Percentiles rank a stretch among this genome's conserved stretches.
Evolutionary conservation across 2,888 invertebrate species (phyloP).

Genomic region (Anoncus sp.): DNA sequence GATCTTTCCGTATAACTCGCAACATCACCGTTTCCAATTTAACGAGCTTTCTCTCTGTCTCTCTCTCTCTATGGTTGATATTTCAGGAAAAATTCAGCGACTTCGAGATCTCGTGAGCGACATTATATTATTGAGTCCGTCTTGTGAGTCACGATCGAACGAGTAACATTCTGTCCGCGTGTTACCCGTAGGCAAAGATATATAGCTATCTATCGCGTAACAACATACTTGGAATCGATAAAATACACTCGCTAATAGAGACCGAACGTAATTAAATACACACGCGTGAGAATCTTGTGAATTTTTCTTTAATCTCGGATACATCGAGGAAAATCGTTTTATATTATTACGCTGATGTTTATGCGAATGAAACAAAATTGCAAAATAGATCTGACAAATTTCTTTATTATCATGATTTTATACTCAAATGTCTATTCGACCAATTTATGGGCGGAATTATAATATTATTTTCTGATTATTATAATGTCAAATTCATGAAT

Average conservation of each 20-base stretch:
- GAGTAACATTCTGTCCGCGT: constrained; percentile 23
- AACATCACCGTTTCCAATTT: constrained; percentile 39
- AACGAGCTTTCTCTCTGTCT: constrained; percentile 43
- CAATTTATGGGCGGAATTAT: no score
- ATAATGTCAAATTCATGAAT: background rate
- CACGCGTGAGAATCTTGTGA: constrained; percentile 9
- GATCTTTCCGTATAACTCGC: constrained; percentile 8
- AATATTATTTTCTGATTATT: background rate
- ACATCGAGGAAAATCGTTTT: background rate
- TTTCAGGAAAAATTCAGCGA: constrained; percentile 53
- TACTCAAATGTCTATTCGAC: no score
- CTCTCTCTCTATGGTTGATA: constrained; percentile 32
- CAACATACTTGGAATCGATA: constrained; percentile 39
- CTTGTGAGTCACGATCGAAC: constrained; percentile 50
- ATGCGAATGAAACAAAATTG: background rate
- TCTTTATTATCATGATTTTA: background rate
- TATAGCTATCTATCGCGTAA: background rate
- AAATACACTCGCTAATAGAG: constrained; percentile 40
- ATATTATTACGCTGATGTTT: background rate
- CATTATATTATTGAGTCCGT: constrained; percentile 37
- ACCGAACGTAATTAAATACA: constrained; percentile 32
- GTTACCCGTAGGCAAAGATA: constrained; percentile 11
- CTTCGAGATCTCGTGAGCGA: constrained; percentile 37
- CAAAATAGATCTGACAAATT: background rate
- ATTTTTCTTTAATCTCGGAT: constrained; percentile 7